Percentiles rank a stretch among this genome's conserved stretches.
phyloP scores from a whole-genome alignment of 2,797 vertebrate species.

The Aphelocoma californica region DNA sequence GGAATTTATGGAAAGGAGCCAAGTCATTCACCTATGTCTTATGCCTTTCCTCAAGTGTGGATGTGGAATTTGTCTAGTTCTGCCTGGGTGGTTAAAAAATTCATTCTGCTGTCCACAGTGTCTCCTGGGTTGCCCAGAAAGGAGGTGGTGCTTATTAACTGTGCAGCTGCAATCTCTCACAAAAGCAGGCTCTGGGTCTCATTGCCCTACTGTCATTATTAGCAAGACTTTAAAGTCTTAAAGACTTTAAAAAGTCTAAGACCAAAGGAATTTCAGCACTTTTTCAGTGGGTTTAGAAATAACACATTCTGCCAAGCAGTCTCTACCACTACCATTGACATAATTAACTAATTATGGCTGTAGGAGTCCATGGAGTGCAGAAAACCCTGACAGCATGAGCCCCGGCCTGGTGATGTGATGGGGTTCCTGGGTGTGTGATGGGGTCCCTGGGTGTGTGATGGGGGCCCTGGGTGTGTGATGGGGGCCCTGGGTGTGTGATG shows the following conservation, averaged over 20 bases:
- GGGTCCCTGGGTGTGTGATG: neutral
- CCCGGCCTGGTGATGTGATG: accelerated
- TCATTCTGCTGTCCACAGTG: neutral
- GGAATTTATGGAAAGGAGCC: neutral
- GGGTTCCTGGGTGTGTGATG: neutral
- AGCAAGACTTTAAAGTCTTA: too few species aligned
- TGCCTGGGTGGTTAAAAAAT: neutral
- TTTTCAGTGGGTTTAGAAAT: neutral
- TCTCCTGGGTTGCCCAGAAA: neutral
- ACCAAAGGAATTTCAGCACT: neutral
- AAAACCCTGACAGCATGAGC: too few species aligned
- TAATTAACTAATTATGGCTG: neutral
- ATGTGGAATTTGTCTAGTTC: neutral
- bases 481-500: neutral
- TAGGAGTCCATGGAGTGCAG: neutral
- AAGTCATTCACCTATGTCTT: neutral
- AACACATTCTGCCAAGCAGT: neutral
- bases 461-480: accelerated
- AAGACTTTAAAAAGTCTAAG: neutral
- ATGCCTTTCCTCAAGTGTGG: neutral
- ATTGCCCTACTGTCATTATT: neutral
- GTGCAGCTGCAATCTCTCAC: neutral
- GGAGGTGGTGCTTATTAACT: neutral
- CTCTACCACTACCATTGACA: neutral
- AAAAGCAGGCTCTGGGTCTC: neutral